Conservation (phyloP, 2,113 vertebrate species). For the Scytalopus superciliaris region DNA sequence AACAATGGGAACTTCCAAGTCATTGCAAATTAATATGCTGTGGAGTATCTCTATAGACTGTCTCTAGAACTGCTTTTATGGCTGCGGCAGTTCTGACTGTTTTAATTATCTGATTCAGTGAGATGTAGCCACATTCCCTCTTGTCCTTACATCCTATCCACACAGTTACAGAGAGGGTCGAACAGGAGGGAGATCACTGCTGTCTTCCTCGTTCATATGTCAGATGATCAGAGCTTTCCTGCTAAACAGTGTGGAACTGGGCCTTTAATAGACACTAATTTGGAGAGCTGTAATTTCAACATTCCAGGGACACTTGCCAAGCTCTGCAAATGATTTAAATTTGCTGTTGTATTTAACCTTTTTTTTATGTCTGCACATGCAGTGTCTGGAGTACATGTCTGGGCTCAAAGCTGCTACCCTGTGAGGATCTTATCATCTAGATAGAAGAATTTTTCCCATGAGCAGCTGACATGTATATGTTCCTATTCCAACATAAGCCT, state of each 20-base stretch:
- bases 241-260: neutral
- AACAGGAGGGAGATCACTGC: neutral
- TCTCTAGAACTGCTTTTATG: neutral
- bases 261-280: neutral
- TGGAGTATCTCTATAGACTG: neutral
- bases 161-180: neutral
- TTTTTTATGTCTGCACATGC: neutral
- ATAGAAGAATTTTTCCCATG: neutral
- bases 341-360: neutral
- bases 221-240: neutral
- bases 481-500: neutral
- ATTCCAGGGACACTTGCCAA: neutral
- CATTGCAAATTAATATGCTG: neutral
- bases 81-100: neutral
- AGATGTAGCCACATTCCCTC: neutral
- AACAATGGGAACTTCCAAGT: neutral
- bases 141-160: neutral
- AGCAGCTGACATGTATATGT: fast-evolving
- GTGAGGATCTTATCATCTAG: neutral
- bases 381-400: neutral
- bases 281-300: neutral
- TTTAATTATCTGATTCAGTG: neutral
- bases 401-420: neutral
- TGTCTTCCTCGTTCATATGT: neutral
- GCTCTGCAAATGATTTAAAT: neutral